These are phyloP conservation scores for Dryomyza anilis DNA, from an alignment of 2,888 invertebrate species.

Conservation along the genomic window DNA sequence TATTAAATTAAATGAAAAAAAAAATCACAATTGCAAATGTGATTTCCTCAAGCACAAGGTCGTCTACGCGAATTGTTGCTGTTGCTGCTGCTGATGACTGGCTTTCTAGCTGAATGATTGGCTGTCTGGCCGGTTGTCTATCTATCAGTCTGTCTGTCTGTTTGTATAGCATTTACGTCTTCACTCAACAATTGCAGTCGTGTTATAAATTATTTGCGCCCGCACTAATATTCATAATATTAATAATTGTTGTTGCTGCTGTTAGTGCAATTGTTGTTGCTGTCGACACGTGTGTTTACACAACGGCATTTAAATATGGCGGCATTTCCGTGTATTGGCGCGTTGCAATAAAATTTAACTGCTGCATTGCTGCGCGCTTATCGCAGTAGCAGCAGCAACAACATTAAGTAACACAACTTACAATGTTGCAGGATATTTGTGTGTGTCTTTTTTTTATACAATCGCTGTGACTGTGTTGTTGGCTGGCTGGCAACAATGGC, in stretches of 20 bases:
- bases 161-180: background rate
- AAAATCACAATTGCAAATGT: conserved; percentile 20
- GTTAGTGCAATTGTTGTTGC: background rate
- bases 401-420: background rate
- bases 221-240: too few species aligned
- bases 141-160: background rate
- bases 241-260: conserved; percentile 19
- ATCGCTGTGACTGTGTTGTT: too few species aligned
- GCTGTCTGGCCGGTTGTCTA: background rate
- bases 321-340: conserved; percentile 15
- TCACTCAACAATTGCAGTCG: background rate
- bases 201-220: too few species aligned
- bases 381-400: background rate
- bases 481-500: too few species aligned
- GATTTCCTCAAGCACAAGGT: conserved; percentile 44
- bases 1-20: background rate
- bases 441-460: too few species aligned
- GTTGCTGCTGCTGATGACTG: conserved; percentile 2
- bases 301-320: conserved; percentile 23
- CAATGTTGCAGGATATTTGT: background rate
- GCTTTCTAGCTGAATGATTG: background rate
- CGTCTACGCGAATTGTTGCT: conserved; percentile 27
- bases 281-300: conserved; percentile 37
- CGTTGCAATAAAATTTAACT: background rate
- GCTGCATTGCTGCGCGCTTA: background rate